Evolutionary conservation across 2,113 vertebrate genomes (phyloP).

Genomic region (Anguilla rostrata): DNA sequence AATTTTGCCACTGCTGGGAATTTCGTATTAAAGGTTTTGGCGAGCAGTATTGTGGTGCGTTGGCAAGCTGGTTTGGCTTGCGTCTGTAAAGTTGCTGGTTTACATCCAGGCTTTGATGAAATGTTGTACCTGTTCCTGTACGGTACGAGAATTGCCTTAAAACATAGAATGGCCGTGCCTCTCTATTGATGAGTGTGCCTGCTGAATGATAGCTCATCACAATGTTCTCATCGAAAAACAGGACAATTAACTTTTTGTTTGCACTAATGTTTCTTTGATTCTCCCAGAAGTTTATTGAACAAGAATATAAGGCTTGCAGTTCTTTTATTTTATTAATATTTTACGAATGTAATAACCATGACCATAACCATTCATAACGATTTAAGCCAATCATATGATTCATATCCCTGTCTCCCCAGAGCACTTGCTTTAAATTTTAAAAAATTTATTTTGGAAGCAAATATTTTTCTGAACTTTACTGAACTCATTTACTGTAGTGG

Average conservation of each 20-base stretch:
- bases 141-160: neutral
- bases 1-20: neutral
- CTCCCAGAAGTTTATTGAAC: neutral
- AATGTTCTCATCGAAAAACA: neutral
- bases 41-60: neutral
- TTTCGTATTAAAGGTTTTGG: neutral
- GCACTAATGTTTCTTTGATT: neutral
- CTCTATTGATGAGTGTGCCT: neutral
- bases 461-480: neutral
- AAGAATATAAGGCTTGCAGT: neutral
- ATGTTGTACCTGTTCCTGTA: neutral
- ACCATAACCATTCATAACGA: neutral
- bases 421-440: neutral
- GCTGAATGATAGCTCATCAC: neutral
- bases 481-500: neutral
- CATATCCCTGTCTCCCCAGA: neutral
- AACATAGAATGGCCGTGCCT: neutral
- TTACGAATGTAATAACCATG: neutral
- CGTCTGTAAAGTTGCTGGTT: neutral
- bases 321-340: neutral
- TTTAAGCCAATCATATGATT: neutral
- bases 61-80: no score
- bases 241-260: neutral
- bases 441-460: constrained; percentile 30
- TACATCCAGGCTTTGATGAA: neutral